Evolutionary conservation across 2,797 vertebrate genomes (phyloP).

Genomic region (Tragelaphus oryx): DNA sequence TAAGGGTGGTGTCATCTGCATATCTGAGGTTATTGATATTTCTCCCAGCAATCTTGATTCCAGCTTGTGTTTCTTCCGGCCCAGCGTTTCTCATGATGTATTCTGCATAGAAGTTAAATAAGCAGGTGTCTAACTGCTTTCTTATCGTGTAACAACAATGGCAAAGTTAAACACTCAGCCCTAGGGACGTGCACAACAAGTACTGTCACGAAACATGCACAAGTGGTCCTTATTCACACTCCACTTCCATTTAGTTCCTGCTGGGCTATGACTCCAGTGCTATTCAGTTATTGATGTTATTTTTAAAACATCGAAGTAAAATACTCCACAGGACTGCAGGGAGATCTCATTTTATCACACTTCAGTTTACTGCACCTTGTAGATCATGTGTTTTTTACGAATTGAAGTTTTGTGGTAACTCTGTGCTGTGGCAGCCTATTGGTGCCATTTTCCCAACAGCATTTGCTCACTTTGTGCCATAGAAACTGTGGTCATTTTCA

Average conservation of each 20-base stretch:
- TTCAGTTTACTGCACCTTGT: background rate
- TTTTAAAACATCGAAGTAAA: background rate
- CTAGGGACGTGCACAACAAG: background rate
- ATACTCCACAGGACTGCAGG: background rate
- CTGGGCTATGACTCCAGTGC: background rate
- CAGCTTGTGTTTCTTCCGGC: background rate
- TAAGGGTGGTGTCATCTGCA: no score
- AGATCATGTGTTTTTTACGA: background rate
- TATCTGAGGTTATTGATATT: no score
- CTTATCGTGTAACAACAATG: background rate
- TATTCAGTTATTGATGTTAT: background rate
- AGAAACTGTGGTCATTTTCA: background rate
- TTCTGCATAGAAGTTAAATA: background rate
- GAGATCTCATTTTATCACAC: background rate
- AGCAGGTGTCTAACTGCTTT: background rate
- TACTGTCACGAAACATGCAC: background rate
- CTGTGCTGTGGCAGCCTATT: background rate
- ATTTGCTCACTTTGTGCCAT: background rate
- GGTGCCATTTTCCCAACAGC: background rate
- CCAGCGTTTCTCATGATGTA: background rate
- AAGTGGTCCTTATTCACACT: background rate
- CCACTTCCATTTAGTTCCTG: background rate
- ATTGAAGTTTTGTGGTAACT: background rate
- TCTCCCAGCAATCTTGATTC: background rate
- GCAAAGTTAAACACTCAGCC: background rate